A percentile compares a stretch with the other conserved stretches of the same genome.
Conservation (phyloP, 1,140 invertebrate genomes). For the Ceratosolen fusciceps region DNA sequence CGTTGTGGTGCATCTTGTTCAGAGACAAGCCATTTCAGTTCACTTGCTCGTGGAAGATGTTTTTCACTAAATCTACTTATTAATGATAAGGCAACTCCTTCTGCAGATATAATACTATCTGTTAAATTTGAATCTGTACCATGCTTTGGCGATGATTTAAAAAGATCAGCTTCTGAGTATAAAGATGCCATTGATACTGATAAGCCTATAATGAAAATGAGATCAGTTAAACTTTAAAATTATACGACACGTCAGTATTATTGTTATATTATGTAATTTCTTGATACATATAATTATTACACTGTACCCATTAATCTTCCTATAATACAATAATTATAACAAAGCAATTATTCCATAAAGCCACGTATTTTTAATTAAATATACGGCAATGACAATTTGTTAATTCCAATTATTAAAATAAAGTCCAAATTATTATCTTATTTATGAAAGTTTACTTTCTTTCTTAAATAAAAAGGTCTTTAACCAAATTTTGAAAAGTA, state of each 20-base stretch:
- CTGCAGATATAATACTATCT: slow-evolving; percentile 76
- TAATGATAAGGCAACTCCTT: slow-evolving; percentile 84
- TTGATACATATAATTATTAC: too few relatives aligned
- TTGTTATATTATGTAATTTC: too few relatives aligned
- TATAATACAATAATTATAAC: too few relatives aligned
- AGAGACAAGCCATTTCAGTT: slow-evolving; percentile 87
- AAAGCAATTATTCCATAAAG: too few relatives aligned
- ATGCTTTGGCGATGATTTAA: slow-evolving; percentile 55
- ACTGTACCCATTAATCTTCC: too few relatives aligned
- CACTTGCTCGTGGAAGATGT: slow-evolving; percentile 83
- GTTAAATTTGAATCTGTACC: slow-evolving; percentile 62
- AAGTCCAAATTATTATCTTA: too few relatives aligned
- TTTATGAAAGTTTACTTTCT: too few relatives aligned
- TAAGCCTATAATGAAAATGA: slow-evolving; percentile 62
- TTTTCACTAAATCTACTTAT: slow-evolving; percentile 84
- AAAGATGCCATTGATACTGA: slow-evolving; percentile 77
- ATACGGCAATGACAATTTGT: too few relatives aligned
- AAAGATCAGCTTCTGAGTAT: slow-evolving; percentile 75
- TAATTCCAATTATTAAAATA: too few relatives aligned
- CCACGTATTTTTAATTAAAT: too few relatives aligned
- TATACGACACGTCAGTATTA: neutral
- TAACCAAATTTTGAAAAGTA: too few relatives aligned
- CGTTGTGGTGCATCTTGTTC: slow-evolving; percentile 85
- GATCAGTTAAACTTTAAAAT: slow-evolving; percentile 5
- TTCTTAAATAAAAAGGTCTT: too few relatives aligned